These are phyloP conservation scores for Novumbra hubbsi DNA, from an alignment of 2,797 vertebrate genomes.

Conservation along the genomic window DNA sequence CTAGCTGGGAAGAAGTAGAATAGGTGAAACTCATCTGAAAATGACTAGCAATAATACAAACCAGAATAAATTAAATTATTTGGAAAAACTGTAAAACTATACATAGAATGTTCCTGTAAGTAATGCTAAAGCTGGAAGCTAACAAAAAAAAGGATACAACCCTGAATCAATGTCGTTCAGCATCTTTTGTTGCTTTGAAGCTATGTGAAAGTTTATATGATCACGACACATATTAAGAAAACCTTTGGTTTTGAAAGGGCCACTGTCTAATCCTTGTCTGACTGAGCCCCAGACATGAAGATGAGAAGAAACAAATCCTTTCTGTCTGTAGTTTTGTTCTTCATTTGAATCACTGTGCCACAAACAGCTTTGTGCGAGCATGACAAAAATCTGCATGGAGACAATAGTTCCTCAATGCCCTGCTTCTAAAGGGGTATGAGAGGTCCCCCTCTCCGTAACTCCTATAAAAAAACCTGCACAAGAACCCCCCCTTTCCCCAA, in stretches of 20 bases:
- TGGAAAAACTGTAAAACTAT: not conserved
- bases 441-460: not conserved
- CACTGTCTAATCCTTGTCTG: constrained; percentile 21
- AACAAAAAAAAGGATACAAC: constrained; percentile 4
- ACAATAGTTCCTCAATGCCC: constrained; percentile 43
- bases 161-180: not conserved
- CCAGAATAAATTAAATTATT: not conserved
- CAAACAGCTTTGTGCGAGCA: constrained; percentile 49
- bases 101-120: not conserved
- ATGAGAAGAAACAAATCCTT: constrained; percentile 37
- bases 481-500: constrained; percentile 20
- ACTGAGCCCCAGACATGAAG: constrained; percentile 36
- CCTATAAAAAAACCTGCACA: not conserved
- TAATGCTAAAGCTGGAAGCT: not conserved
- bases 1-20: constrained; percentile 51
- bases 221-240: constrained; percentile 6
- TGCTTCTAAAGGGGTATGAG: not conserved
- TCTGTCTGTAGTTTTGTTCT: constrained; percentile 28
- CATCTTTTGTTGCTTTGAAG: not conserved
- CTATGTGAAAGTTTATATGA: not conserved
- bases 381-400: constrained; percentile 53
- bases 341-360: constrained; percentile 40
- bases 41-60: constrained; percentile 6
- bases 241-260: not conserved
- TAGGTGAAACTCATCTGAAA: constrained; percentile 45